Conservation (phyloP, 53 echinoderm and acorn worm species). For the Paelopatides confundens region DNA sequence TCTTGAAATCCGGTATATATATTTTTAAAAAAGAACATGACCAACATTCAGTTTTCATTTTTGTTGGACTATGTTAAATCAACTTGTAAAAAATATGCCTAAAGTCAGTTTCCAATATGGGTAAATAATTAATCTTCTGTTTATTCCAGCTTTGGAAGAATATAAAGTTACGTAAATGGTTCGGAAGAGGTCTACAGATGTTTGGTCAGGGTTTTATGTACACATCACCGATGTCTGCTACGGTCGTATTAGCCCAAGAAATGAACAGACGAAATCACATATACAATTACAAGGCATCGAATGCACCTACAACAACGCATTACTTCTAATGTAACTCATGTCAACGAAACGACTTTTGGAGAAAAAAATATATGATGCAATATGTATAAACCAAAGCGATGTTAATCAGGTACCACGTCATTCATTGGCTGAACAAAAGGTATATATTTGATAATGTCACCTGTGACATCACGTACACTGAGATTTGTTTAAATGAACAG, state of each 20-base stretch:
- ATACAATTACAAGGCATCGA: neutral
- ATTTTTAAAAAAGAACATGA: too few relatives aligned
- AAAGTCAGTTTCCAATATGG: too few relatives aligned
- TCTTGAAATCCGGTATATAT: too few relatives aligned
- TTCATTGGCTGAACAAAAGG: neutral
- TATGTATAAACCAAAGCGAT: too few relatives aligned
- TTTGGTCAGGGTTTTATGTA: conserved; percentile 40
- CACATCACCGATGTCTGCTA: conserved; percentile 39
- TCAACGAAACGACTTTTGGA: too few relatives aligned
- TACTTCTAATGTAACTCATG: neutral
- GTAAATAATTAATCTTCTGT: too few relatives aligned
- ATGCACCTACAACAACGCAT: neutral
- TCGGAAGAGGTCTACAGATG: neutral
- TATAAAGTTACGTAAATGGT: conserved; percentile 9
- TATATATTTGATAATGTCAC: neutral
- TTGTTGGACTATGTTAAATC: too few relatives aligned
- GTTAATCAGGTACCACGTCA: neutral
- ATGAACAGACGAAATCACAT: neutral
- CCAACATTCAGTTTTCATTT: too few relatives aligned
- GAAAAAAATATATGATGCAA: too few relatives aligned
- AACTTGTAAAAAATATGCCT: too few relatives aligned
- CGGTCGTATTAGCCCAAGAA: conserved; percentile 19
- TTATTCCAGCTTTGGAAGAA: neutral
- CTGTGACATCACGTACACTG: too few relatives aligned
- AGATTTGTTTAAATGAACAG: too few relatives aligned